Conservation (phyloP, 2,113 vertebrate genomes). For the Entosphenus tridentatus region DNA sequence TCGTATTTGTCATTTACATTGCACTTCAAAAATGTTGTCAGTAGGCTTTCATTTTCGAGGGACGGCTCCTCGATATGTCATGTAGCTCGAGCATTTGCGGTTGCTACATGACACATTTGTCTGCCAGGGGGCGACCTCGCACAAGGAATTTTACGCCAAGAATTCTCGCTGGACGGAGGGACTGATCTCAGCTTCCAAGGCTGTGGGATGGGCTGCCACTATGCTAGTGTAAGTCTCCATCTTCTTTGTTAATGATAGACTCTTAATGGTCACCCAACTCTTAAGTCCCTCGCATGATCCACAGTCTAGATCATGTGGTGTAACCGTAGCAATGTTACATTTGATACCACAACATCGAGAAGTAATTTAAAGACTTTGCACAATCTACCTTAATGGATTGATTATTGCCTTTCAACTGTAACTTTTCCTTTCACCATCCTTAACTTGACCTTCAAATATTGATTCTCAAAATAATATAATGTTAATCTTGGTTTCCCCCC, state of each 20-base stretch:
- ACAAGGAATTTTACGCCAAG: conserved; percentile 80
- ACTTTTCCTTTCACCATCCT: too few species aligned
- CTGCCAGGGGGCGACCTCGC: conserved; percentile 56
- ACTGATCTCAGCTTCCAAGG: conserved; percentile 88
- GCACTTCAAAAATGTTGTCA: too few species aligned
- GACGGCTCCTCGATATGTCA: too few species aligned
- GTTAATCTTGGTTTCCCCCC: background rate
- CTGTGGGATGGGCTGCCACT: conserved; percentile 85
- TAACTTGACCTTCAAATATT: background rate
- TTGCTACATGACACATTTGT: too few species aligned
- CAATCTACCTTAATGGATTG: background rate
- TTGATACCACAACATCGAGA: background rate
- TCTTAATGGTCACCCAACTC: background rate
- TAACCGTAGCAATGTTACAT: background rate
- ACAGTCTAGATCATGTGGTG: background rate
- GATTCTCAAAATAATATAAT: background rate
- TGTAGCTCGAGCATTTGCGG: too few species aligned
- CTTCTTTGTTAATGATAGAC: background rate
- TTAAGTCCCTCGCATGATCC: background rate
- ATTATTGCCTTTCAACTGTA: too few species aligned
- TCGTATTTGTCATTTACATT: too few species aligned
- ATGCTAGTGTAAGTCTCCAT: conserved; percentile 64
- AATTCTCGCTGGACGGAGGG: conserved; percentile 96
- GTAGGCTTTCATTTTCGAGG: too few species aligned
- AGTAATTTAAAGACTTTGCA: background rate